A percentile compares a stretch with the other conserved stretches of the same genome.
Conservation (phyloP, 2,113 vertebrate species). For the Arizona elegans region DNA sequence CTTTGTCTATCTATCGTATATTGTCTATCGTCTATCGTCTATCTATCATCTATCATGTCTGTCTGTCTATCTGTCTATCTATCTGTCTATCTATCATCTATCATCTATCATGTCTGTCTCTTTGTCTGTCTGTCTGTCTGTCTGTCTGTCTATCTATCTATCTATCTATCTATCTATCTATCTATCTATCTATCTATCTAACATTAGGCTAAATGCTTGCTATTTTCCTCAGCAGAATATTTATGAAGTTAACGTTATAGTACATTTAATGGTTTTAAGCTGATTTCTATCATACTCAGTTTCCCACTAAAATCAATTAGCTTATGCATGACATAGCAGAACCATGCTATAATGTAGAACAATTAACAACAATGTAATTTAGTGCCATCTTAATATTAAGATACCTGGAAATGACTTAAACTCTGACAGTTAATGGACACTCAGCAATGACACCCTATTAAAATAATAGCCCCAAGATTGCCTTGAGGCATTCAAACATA, state of each 20-base stretch:
- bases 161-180: too few relatives aligned
- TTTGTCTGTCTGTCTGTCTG: too few relatives aligned
- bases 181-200: background rate
- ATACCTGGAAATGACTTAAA: constrained; percentile 23
- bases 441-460: background rate
- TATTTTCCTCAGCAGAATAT: background rate
- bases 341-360: background rate
- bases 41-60: too few relatives aligned
- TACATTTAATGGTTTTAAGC: background rate
- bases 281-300: constrained; percentile 5
- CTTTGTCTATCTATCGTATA: too few relatives aligned
- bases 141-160: too few relatives aligned
- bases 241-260: background rate
- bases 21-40: too few relatives aligned
- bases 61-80: too few relatives aligned
- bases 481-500: constrained; percentile 26
- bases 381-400: constrained; percentile 17
- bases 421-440: constrained; percentile 18
- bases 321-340: background rate
- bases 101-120: too few relatives aligned
- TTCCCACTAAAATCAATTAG: constrained; percentile 9
- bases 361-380: constrained; percentile 25
- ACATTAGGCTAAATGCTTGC: background rate
- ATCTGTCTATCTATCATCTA: too few relatives aligned
- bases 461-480: constrained; percentile 7